Evolutionary conservation across 2,113 vertebrate genomes (phyloP), one percentile per base, ranked within the genome.

Genomic region (Ictalurus punctatus): DNA sequence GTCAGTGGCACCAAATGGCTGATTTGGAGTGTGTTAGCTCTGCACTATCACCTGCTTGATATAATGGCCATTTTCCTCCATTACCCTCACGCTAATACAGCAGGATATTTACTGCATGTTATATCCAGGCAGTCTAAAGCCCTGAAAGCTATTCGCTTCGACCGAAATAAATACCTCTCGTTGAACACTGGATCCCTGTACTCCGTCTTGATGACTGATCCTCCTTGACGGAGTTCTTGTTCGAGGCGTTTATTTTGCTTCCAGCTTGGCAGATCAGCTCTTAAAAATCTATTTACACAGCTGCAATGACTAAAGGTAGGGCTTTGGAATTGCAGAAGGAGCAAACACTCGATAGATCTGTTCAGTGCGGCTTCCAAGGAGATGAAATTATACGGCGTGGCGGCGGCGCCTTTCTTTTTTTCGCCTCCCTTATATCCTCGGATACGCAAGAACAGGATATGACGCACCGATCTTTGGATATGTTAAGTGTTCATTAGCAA

Each of bases 221-320:
- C 48, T 73, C 65, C 52, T 58, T 13, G 21, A 86, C 74, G 54
- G 37, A 40, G 58, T 63, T 80, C 58, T 87, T 65, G 44, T 40
- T 71, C 10, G 30, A 71, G 27, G n/a, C 27, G n/a, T 81, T 81
- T 80, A 65, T 87, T 67, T 81, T 52, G 25, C 58, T 59, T 52
- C 40, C 25, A 61, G n/a, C 27, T 61, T 37, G 23, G 44, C 40
- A 65, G 48, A 82, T 82, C 63, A 82, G 85, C 23, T 71, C 71
- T 83, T 40, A 27, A 63, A 81, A 81, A 73, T 83, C 40, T 84
- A 48, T 78, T 89, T 52, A 79, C 87, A 67, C 82, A 88, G 56
- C 87, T 89, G 83, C 56, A 79, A 12, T 56, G 58, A 89, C 87
- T 79, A 58, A 88, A 87, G 86, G 78, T 87, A 82, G 48, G 27